Percentiles rank a stretch among this genome's conserved stretches.
phyloP scores from a whole-genome alignment of 2,797 vertebrate species.

The Adelosebastes latens region DNA sequence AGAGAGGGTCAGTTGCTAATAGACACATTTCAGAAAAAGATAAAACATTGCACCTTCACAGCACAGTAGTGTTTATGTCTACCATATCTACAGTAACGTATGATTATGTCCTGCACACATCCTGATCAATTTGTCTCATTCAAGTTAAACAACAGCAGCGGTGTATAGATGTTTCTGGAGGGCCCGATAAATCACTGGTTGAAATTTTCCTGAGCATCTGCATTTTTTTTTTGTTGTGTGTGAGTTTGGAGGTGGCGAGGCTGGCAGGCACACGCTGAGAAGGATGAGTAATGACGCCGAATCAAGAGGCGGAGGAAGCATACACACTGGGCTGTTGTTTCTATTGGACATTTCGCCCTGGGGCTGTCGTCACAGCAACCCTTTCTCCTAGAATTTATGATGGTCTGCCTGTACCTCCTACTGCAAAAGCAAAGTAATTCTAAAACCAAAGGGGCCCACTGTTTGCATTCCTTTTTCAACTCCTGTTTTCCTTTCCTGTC shows the following conservation, averaged over 20 bases:
- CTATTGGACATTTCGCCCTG: conserved; percentile 66
- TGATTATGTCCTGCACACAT: conserved; percentile 25
- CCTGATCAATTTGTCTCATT: conserved; percentile 51
- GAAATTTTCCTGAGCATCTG: conserved; percentile 61
- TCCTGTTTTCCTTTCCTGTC: background rate
- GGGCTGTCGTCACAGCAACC: conserved; percentile 50
- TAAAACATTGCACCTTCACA: background rate
- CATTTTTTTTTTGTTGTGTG: conserved; percentile 43
- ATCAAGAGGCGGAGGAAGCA: conserved; percentile 60
- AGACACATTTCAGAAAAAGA: conserved; percentile 3
- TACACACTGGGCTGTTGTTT: conserved; percentile 68
- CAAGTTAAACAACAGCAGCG: conserved; percentile 38
- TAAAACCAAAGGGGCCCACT: conserved; percentile 17
- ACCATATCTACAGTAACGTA: conserved; percentile 17
- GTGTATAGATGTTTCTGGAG: conserved; percentile 29
- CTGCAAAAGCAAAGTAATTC: conserved; percentile 40
- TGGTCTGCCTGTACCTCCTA: conserved; percentile 31
- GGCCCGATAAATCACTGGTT: conserved; percentile 58
- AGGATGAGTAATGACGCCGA: conserved; percentile 68
- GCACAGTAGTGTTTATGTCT: conserved; percentile 24
- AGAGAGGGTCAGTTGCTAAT: background rate
- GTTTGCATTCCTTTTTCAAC: conserved; percentile 24
- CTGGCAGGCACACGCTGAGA: conserved; percentile 60
- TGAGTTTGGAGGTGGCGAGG: conserved; percentile 50
- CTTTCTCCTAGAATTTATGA: conserved; percentile 59